Conservation (phyloP, 2,797 vertebrate species). For the Mormyrops attenuatus region DNA sequence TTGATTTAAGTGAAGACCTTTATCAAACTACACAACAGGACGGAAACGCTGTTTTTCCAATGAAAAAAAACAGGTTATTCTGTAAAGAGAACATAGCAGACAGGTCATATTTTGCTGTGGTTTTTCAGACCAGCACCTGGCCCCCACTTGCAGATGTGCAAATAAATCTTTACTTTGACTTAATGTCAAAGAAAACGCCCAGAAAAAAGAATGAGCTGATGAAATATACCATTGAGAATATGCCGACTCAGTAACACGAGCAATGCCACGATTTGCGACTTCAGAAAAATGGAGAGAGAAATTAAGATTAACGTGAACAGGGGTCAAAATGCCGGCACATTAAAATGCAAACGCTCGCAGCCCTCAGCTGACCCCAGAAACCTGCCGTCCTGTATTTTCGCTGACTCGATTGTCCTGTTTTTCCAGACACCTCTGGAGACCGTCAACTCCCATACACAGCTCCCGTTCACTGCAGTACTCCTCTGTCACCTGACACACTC, state of each 20-base stretch:
- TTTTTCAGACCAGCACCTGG: background rate
- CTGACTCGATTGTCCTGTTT: background rate
- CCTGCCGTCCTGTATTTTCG: background rate
- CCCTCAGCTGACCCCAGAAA: background rate
- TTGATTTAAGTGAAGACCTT: background rate
- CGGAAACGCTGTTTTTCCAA: background rate
- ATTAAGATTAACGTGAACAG: background rate
- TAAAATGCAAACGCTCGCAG: conserved; percentile 12
- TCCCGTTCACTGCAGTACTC: background rate
- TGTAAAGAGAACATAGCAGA: background rate
- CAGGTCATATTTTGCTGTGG: background rate
- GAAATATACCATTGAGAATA: background rate
- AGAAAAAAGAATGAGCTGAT: background rate
- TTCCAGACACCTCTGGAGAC: background rate
- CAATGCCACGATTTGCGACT: background rate
- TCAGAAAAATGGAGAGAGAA: background rate
- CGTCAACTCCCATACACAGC: background rate
- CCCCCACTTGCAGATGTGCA: background rate
- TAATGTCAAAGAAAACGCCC: background rate
- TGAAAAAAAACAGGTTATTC: background rate
- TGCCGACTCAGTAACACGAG: background rate
- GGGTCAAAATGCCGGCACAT: background rate
- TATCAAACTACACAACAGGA: background rate
- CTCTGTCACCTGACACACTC: background rate
- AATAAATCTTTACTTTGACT: background rate